Evolutionary conservation across 1,140 invertebrate genomes (phyloP).

Genomic region (Drosophila repleta): DNA sequence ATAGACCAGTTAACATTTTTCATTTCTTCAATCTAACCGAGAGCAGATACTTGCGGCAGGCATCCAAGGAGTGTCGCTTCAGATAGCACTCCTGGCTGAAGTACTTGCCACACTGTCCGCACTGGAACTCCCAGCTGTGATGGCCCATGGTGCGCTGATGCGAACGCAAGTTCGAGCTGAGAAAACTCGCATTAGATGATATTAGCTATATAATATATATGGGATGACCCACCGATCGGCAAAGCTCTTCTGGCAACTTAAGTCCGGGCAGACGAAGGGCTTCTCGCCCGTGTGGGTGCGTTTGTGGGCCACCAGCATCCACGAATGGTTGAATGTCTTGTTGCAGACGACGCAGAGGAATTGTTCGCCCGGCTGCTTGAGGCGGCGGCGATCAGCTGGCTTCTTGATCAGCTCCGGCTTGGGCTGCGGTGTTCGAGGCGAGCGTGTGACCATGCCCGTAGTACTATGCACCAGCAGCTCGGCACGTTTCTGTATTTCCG

Average conservation of each 20-base stretch:
- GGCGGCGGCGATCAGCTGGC: constrained; percentile 46
- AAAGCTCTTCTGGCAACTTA: constrained; percentile 88
- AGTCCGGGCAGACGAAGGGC: constrained; percentile 88
- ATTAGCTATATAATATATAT: no score
- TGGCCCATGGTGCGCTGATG: constrained; percentile 89
- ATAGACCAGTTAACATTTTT: no score
- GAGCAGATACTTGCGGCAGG: constrained; percentile 87
- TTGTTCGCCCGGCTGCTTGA: constrained; percentile 44
- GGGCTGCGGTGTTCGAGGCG: not conserved
- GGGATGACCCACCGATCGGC: constrained; percentile 87
- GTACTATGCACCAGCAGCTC: not conserved
- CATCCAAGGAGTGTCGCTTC: constrained; percentile 89
- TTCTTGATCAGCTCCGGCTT: constrained; percentile 9
- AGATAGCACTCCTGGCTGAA: constrained; percentile 90
- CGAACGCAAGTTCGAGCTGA: constrained; percentile 88
- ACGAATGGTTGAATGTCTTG: constrained; percentile 87
- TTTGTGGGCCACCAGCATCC: constrained; percentile 89
- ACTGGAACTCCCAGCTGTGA: constrained; percentile 88
- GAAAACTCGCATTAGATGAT: no score
- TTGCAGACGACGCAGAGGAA: constrained; percentile 85
- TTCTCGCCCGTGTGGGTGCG: constrained; percentile 89
- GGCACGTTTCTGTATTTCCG: not conserved
- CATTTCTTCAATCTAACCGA: constrained; percentile 33
- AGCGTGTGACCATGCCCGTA: not conserved
- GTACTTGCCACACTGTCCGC: constrained; percentile 88